Evolutionary conservation across 1,140 invertebrate species (phyloP), one percentile per base, ranked within the genome.

Genomic region (Lucilia cuprina): DNA sequence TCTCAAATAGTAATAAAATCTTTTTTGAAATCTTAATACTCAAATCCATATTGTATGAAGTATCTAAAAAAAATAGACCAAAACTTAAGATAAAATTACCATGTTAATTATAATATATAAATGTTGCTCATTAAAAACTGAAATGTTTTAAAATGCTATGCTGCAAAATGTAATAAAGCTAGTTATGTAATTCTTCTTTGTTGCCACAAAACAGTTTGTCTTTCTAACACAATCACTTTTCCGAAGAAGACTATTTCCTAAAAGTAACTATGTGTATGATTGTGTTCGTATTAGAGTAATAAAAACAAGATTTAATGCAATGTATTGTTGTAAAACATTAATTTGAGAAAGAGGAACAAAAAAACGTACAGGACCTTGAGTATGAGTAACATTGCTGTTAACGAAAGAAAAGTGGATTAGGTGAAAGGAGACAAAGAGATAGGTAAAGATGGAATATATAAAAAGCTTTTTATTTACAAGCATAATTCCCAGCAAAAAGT

Each of bases 311-410:
- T 80, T 80, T 80, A 80, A 80, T 50, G 19, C 77, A 80, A 80
- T 50, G 77, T 80, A 41, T 80, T 80, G 41, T 80, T 80, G 41
- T 80, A 80, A 70, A 80, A 80, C 77, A 80, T 80, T 80, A 55
- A 55, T 41, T 17, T 60, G 55, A 60, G 3, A 60, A 60, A 60
- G n/a, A n/a, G 14, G n/a, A 60, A 21, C 0, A 21, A 70, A 70
- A 70, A 60, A 60, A 60, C 50, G 0, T 60, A 7, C 55, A 21
- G 12, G n/a, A 21, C n/a, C 65, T 70, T 70, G 65, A 17, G 55
- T 70, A 70, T 70, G 65, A 70, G 65, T 70, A 25, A 70, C 7
- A 3, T 14, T 60, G n/a, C 12, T 60, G 55, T n/a, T 60, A 70
- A 70, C 65, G 55, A 70, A 70, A 70, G 19, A 10, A 70, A 70